These are phyloP conservation scores for Antennarius maculatus DNA, from an alignment of 2,797 vertebrate species.

Conservation along the genomic window DNA sequence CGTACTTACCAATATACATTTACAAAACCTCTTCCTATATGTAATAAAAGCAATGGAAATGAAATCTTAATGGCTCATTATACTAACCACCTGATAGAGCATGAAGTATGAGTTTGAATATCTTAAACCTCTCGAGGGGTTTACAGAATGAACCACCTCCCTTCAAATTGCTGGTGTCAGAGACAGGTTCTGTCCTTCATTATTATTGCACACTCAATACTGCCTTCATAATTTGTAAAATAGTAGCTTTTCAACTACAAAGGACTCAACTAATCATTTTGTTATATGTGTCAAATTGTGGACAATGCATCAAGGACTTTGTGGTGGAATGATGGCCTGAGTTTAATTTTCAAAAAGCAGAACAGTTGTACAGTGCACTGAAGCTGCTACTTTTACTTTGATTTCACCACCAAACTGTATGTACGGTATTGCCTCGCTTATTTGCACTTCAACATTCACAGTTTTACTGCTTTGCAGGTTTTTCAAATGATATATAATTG, in stretches of 20 bases:
- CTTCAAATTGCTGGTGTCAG: background rate
- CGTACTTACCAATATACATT: background rate
- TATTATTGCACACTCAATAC: slow-evolving; percentile 7
- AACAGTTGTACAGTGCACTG: background rate
- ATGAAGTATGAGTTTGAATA: slow-evolving; percentile 1
- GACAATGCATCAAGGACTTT: background rate
- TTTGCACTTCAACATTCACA: too few species aligned
- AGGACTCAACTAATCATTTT: slow-evolving; percentile 2
- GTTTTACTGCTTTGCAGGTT: too few species aligned
- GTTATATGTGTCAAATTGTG: background rate
- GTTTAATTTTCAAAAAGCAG: slow-evolving; percentile 7
- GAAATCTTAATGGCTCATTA: slow-evolving; percentile 35
- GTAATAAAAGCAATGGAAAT: slow-evolving; percentile 13
- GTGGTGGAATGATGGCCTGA: background rate
- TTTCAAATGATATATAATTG: too few species aligned
- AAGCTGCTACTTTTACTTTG: background rate
- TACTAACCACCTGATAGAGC: slow-evolving; percentile 17
- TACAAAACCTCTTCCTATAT: slow-evolving; percentile 18
- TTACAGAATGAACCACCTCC: background rate
- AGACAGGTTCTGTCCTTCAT: background rate
- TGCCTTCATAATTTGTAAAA: background rate
- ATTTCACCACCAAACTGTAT: background rate
- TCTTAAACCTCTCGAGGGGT: slow-evolving; percentile 5
- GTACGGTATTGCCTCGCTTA: background rate
- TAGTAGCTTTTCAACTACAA: background rate